phyloP scores from a whole-genome alignment of 2,888 invertebrate species.

The Apodemia hepburni region DNA sequence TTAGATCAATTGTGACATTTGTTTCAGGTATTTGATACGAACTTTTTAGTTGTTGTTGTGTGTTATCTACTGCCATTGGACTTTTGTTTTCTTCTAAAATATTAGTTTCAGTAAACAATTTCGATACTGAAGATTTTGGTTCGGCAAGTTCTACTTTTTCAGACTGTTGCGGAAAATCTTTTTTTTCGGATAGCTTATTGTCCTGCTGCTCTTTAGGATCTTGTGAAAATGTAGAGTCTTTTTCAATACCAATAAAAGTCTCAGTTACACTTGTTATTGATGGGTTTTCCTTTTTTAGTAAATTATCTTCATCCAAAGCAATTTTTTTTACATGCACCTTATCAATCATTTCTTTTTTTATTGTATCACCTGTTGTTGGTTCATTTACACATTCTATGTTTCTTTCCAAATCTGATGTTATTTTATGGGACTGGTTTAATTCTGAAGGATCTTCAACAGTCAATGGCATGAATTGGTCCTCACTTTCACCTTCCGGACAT shows the following conservation, averaged over 20 bases:
- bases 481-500: slow-evolving; percentile 23
- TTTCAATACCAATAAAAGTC: background rate
- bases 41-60: background rate
- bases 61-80: background rate
- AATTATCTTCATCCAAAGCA: background rate
- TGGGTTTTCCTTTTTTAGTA: background rate
- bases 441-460: background rate
- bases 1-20: background rate
- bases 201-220: background rate
- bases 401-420: background rate
- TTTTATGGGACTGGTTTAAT: background rate
- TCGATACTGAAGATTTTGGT: background rate
- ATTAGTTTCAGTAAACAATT: background rate
- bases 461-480: background rate
- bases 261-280: background rate
- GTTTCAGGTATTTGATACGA: background rate
- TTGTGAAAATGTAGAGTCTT: background rate
- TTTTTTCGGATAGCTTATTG: background rate
- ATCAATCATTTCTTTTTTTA: background rate
- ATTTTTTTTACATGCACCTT: background rate
- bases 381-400: background rate
- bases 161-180: background rate
- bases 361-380: background rate
- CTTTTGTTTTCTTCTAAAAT: background rate
- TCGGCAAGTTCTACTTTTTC: background rate